Percentiles rank a stretch among this genome's conserved stretches.
phyloP scores from a whole-genome alignment of 2,113 vertebrate genomes.

The Eleginops maclovinus region DNA sequence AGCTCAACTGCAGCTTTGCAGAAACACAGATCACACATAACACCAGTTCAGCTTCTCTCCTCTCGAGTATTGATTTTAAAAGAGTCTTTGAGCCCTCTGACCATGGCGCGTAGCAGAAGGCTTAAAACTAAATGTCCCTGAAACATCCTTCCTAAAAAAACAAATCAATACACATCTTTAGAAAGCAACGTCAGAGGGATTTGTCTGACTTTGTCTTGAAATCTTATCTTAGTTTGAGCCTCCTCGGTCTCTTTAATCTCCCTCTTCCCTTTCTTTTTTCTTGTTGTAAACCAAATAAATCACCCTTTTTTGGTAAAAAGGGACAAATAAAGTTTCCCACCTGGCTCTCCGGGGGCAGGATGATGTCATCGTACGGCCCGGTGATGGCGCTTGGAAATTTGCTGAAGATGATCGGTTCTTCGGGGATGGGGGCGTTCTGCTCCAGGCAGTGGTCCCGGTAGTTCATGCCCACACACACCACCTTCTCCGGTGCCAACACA shows the following conservation, averaged over 20 bases:
- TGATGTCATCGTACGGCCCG: constrained; percentile 89
- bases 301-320: background rate
- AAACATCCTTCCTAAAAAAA: background rate
- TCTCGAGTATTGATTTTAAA: background rate
- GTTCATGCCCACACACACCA: constrained; percentile 96
- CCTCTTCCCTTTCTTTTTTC: background rate
- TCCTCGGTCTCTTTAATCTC: background rate
- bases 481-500: constrained; percentile 88
- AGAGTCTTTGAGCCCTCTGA: background rate
- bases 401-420: constrained; percentile 95
- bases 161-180: background rate
- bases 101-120: background rate
- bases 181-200: background rate
- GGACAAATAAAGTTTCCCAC: constrained; percentile 70
- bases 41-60: background rate
- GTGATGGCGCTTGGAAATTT: constrained; percentile 93
- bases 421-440: constrained; percentile 87
- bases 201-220: background rate
- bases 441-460: constrained; percentile 94
- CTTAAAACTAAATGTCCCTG: background rate
- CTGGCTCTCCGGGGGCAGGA: constrained; percentile 86
- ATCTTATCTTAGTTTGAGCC: too few relatives aligned
- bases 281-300: background rate
- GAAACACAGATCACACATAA: background rate
- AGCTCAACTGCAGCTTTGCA: background rate